Conservation (phyloP, 2,888 invertebrate species). For the Labia minor region DNA sequence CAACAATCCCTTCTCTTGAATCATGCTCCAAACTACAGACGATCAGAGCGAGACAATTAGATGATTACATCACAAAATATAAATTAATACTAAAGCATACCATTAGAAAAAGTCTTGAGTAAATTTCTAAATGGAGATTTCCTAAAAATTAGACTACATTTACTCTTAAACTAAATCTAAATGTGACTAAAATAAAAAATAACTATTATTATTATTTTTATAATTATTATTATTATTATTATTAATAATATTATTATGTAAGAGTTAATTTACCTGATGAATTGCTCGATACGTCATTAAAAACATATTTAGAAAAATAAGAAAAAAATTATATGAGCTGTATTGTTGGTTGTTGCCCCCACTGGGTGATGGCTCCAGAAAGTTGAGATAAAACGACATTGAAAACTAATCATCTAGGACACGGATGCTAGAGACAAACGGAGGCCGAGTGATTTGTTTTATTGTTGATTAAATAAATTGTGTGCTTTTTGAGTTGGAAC, state of each 20-base stretch:
- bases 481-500: too few species aligned
- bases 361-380: constrained; percentile 5
- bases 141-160: not conserved
- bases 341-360: not conserved
- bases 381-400: constrained; percentile 13
- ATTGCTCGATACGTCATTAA: not conserved
- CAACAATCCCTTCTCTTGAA: not conserved
- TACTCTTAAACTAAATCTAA: not conserved
- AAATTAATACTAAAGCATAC: constrained; percentile 13
- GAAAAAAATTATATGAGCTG: not conserved
- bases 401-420: not conserved
- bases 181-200: not conserved
- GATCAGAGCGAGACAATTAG: not conserved
- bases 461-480: not conserved
- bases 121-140: not conserved
- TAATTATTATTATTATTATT: too few species aligned
- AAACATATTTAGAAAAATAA: not conserved
- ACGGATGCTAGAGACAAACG: constrained; percentile 3
- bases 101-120: not conserved
- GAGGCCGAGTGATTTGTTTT: constrained; percentile 1
- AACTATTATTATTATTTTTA: too few species aligned
- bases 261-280: not conserved
- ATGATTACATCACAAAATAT: not conserved
- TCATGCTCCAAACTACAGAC: constrained; percentile 7
- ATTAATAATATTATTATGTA: too few species aligned